phyloP scores from a whole-genome alignment of 2,888 invertebrate species.

The Sepiola atlantica region DNA sequence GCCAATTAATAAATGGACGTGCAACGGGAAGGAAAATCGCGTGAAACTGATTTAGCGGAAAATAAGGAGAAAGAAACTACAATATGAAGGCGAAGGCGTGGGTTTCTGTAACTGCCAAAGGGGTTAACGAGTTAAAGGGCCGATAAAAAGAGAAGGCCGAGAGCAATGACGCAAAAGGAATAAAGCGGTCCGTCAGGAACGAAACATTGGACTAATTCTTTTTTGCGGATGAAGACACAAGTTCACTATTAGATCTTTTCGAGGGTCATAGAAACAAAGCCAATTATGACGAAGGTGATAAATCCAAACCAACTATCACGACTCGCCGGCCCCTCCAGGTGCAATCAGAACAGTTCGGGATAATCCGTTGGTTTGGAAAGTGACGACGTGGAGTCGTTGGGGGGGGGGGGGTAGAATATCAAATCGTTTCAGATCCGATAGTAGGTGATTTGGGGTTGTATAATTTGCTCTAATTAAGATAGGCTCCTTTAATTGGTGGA shows the following conservation, averaged over 20 bases:
- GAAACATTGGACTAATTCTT: neutral
- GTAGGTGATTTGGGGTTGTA: neutral
- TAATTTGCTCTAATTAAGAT: constrained; percentile 10
- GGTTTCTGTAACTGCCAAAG: neutral
- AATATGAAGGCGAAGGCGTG: neutral
- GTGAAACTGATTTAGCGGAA: neutral
- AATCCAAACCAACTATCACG: neutral
- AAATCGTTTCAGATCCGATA: neutral
- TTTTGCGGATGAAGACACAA: neutral
- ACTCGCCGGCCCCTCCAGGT: neutral
- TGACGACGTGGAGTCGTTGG: neutral
- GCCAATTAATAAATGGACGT: neutral
- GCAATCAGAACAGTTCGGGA: neutral
- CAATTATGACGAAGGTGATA: neutral
- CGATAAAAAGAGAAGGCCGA: neutral
- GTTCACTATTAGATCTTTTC: neutral
- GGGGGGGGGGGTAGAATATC: neutral
- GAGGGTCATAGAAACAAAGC: constrained; percentile 14
- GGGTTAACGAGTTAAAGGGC: neutral
- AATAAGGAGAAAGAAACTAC: neutral
- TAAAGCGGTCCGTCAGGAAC: neutral
- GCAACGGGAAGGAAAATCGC: neutral
- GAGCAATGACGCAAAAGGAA: neutral
- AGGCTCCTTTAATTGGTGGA: neutral
- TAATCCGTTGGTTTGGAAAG: neutral